phyloP scores from a whole-genome alignment of 2,888 invertebrate genomes.

The Anoplius nigerrimus region DNA sequence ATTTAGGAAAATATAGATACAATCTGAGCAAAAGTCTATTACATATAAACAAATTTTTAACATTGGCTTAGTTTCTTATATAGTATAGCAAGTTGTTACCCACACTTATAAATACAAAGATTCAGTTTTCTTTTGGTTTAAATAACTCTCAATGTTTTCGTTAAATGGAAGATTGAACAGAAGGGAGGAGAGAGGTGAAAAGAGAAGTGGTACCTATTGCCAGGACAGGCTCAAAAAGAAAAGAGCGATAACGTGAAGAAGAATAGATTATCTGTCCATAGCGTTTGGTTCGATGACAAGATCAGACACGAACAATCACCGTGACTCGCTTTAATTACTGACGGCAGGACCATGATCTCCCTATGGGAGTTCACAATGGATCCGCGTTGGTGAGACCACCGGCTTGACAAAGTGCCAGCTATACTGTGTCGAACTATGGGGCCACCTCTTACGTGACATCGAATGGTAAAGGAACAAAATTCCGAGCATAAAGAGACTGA shows the following conservation, averaged over 20 bases:
- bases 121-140: too few relatives aligned
- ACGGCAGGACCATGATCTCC: slow-evolving; percentile 23
- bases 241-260: slow-evolving; percentile 5
- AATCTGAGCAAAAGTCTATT: too few relatives aligned
- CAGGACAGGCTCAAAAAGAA: too few relatives aligned
- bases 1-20: too few relatives aligned
- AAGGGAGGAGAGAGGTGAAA: slow-evolving; percentile 1
- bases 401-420: slow-evolving; percentile 55
- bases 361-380: slow-evolving; percentile 32
- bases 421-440: slow-evolving; percentile 47
- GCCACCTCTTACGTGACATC: slow-evolving; percentile 35
- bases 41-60: too few relatives aligned
- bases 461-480: slow-evolving; percentile 53
- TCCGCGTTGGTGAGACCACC: slow-evolving; percentile 52
- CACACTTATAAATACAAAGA: too few relatives aligned
- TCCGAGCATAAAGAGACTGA: slow-evolving; percentile 35
- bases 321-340: slow-evolving; percentile 67
- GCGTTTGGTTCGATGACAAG: slow-evolving; percentile 64
- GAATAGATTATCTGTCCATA: slow-evolving; percentile 41
- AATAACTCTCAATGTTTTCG: too few relatives aligned
- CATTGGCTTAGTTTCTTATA: too few relatives aligned
- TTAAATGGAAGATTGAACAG: slow-evolving; percentile 14
- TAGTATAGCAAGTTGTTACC: too few relatives aligned
- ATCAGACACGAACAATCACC: slow-evolving; percentile 63
- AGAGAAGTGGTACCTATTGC: slow-evolving; percentile 1